Conservation (phyloP, 1,140 invertebrate genomes). For the Propsilocerus akamusi region DNA sequence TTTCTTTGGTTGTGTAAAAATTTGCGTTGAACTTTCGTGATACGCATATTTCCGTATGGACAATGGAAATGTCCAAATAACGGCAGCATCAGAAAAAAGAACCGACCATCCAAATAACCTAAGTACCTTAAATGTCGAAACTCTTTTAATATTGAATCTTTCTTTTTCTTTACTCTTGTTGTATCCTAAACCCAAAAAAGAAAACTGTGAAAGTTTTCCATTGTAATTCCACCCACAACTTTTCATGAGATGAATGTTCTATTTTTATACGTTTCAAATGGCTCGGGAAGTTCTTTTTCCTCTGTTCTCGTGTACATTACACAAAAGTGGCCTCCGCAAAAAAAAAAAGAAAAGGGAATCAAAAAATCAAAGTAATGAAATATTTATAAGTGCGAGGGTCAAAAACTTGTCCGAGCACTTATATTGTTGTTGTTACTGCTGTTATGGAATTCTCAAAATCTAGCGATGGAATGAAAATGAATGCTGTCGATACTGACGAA, state of each 20-base stretch:
- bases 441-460: too few relatives aligned
- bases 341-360: not conserved
- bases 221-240: not conserved
- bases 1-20: not conserved
- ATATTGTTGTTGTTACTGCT: too few relatives aligned
- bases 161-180: not conserved
- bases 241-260: too few relatives aligned
- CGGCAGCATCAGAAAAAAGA: not conserved
- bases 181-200: too few relatives aligned
- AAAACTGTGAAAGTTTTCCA: too few relatives aligned
- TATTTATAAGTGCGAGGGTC: not conserved
- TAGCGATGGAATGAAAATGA: too few relatives aligned
- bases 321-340: not conserved
- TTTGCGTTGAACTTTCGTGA: not conserved
- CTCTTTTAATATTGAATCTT: not conserved
- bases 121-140: not conserved
- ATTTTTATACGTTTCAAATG: too few relatives aligned
- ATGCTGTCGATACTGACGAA: too few relatives aligned
- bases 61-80: not conserved
- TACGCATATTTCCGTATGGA: not conserved
- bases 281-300: not conserved
- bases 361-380: constrained; percentile 1
- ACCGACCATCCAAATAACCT: not conserved
- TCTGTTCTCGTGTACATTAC: not conserved
- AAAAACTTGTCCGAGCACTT: too few relatives aligned